Evolutionary conservation across 2,113 vertebrate genomes (phyloP).

Genomic region (Oceanodroma tethys): DNA sequence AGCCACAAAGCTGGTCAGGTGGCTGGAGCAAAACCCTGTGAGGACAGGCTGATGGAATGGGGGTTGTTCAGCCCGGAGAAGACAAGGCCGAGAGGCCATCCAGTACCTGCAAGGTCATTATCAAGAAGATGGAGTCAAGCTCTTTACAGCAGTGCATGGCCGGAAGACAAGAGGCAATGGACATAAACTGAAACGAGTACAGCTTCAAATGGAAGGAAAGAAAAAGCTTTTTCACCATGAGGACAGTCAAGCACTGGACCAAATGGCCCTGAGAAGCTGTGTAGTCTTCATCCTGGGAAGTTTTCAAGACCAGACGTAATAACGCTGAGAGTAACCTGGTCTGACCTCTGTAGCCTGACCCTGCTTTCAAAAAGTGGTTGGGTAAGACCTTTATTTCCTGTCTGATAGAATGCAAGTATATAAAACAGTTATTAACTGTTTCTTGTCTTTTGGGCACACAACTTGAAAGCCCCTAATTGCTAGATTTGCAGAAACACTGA

Average conservation of each 20-base stretch:
- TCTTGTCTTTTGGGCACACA: background rate
- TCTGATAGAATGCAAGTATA: background rate
- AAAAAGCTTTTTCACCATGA: background rate
- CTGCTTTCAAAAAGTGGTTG: background rate
- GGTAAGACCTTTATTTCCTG: background rate
- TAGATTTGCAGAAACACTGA: background rate
- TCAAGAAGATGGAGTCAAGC: background rate
- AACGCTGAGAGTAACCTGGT: background rate
- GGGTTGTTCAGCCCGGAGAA: background rate
- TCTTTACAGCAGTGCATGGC: background rate
- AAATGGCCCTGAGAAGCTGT: background rate
- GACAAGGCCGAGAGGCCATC: background rate
- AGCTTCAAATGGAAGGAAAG: background rate
- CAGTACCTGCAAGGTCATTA: background rate
- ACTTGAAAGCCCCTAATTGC: background rate
- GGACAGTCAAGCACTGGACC: background rate
- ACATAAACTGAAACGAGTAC: background rate
- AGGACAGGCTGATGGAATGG: background rate
- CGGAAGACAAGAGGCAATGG: background rate
- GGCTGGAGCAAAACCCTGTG: background rate
- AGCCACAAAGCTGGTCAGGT: background rate
- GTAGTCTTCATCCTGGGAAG: background rate
- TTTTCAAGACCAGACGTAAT: background rate
- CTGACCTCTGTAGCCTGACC: background rate
- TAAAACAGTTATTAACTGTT: background rate